Evolutionary conservation across 2,113 vertebrate species (phyloP), one percentile per base, ranked within the genome.

Genomic region (Spheniscus mendiculus): DNA sequence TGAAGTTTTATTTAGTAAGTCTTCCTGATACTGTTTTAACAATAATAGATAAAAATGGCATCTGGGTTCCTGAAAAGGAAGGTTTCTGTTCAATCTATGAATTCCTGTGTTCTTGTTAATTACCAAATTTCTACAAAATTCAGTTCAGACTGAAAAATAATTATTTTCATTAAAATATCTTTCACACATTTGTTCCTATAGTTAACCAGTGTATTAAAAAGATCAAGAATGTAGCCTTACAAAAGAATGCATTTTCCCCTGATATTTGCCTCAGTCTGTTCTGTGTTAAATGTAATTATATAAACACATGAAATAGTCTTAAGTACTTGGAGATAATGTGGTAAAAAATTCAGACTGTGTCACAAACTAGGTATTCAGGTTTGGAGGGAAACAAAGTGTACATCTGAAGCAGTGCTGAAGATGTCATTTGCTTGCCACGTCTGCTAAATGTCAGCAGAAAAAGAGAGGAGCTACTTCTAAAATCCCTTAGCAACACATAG

Each of bases 361-460:
- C 18, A 66, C 18, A 70, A 1, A 8, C 11, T 44, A 40, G 9
- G 16, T 65, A 66, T 53, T 71, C 11, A 62, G 15, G 10, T 36
- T 78, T 34, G 78, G 6, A 82, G 10, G 9, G 10, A 69, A 78
- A 50, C 19, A 2, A 89, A 80, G 14, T 20, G 3, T 20, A 65
- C 17, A 50, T 65, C 30, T 89, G 56, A 74, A 55, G 34, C 27
- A 45, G 8, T 29, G 10, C 5, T 36, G 8, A 58, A 66, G 9
- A 70, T 12, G 6, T 40, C 1, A 0, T 79, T 94, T 89, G 13
- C 49, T 55, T 77, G 49, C 50, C 56, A 63, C 0, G 0, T 38
- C 34, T 77, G 36, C 42, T 83, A 56, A 76, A 59, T 6, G 0
- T 47, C 36, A 81, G 26, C 66, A 89, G 62, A 69, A 81, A 44